Base-by-base conservation (phyloP, 1,140 invertebrate genomes). In the Zelostemma sp. region DNA sequence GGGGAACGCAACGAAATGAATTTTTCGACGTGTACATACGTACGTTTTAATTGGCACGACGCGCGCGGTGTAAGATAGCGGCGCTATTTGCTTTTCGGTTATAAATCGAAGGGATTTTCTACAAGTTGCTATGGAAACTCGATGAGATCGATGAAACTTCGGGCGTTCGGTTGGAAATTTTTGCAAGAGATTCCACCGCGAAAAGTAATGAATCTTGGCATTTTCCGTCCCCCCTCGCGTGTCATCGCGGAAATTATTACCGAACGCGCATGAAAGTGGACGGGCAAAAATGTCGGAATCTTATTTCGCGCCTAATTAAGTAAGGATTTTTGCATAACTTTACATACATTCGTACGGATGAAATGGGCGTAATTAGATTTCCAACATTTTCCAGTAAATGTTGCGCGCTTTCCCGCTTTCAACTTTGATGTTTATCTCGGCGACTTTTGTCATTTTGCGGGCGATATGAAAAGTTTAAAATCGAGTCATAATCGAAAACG, bases 91-190 rank as follows among this genome's bases (percentile, higher is more conserved):
- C 57, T 65, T 71, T 71, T 71, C 54, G 62, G 59, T 48, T 67
- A 67, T 67, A 72, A 72, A 72, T 72, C 61, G 61, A 64, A 53
- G 60, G 64, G 61, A 72, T 72, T 72, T 68, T 72, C 64, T 67
- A 72, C 46, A 72, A 72, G 69, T 72, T 72, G 69, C 69, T 68
- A 72, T 72, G 69, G 69, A 68, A 72, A 72, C 64, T 72, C 61
- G 60, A 72, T 72, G 69, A 68, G 69, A 72, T 72, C 69, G 69
- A 72, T 72, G 69, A 72, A 72, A 72, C 69, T 72, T 68, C 69
- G 64, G 60, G 67, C 60, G 69, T 59, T 72, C 65, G 68, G 69
- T 68, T 53, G 69, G 69, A 56, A 61, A 72, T 72, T 72, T 72
- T 72, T 64, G 68, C 67, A 64, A 61, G 69, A 72, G 63, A 66